Evolutionary conservation across 2,797 vertebrate genomes (phyloP), one percentile per base, ranked within the genome.

Genomic region (Brotula barbata): DNA sequence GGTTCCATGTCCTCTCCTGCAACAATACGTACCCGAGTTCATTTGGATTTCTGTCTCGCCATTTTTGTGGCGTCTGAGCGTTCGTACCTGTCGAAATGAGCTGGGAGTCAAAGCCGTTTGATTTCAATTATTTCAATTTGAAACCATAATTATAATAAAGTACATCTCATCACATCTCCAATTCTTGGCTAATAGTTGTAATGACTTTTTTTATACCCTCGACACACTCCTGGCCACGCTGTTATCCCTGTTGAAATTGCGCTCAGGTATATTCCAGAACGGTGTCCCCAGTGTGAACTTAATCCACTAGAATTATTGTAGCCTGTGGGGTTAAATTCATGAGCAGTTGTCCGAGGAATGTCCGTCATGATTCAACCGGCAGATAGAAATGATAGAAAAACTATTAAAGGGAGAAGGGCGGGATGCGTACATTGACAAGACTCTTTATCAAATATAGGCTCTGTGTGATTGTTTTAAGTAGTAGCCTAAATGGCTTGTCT

Each of bases 391-490:
- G 8, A 54, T 61, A 43, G 44, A 68, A 50, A 45, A 66, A 65
- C 33, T 23, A 36, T 69, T 36, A 20, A 44, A 41, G 45, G 66
- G 21, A 52, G n/a, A 40, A 71, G 48, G 47, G 44, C 17, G 23
- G 56, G 20, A 64, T 53, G 51, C 57, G 43, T 57, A 46, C 12
- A 2, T 36, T 54, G 37, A 51, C 22, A 51, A 21, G 54, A 64
- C 28, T 1, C 15, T 61, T 65, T 50, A 51, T 71, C 58, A 71
- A 78, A 83, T 65, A 71, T 50, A 54, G 46, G 36, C 55, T 67
- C 44, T 64, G 39, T 58, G 37, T 58, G 54, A 78, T 79, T 79
- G 71, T 73, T 84, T 71, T 68, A 82, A 85, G 72, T 60, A 44
- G 61, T 64, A 49, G 45, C 56, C 46, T 36, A 47, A 81, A 71